These are phyloP conservation scores for Opisthocomus hoazin DNA, from an alignment of 2,113 vertebrate genomes.

Conservation along the genomic window DNA sequence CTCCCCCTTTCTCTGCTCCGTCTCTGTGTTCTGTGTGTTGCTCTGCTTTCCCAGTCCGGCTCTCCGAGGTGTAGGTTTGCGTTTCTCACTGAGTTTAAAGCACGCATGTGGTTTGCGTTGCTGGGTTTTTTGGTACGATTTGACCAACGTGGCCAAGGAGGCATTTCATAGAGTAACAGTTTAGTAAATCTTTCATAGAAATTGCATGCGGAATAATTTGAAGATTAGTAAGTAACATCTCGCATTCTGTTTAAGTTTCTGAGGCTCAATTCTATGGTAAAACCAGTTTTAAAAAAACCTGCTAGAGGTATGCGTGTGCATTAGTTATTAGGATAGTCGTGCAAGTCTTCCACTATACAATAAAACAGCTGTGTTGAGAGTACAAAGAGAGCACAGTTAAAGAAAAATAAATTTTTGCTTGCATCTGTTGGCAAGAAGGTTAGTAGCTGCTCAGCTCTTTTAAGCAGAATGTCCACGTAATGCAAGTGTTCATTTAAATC, in stretches of 20 bases:
- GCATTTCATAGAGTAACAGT: not conserved
- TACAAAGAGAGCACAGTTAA: not conserved
- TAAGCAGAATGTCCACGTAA: fast-evolving
- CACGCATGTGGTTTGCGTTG: no score
- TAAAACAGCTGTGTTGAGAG: no score
- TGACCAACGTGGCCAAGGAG: not conserved
- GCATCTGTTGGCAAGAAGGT: not conserved
- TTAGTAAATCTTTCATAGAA: no score
- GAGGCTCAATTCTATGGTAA: not conserved
- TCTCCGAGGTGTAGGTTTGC: fast-evolving
- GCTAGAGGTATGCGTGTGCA: fast-evolving
- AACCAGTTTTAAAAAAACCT: not conserved
- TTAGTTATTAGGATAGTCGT: no score
- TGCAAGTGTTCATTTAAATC: not conserved
- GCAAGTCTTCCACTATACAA: not conserved
- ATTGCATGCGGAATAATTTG: not conserved
- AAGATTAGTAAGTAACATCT: no score
- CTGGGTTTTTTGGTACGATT: fast-evolving
- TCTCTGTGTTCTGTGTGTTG: fast-evolving
- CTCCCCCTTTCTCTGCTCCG: fast-evolving
- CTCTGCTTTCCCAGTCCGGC: fast-evolving
- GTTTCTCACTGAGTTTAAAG: not conserved
- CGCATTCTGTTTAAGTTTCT: fast-evolving
- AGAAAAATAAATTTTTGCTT: not conserved
- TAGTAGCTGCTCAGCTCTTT: not conserved